phyloP scores from a whole-genome alignment of 37 sponge, comb jelly and placozoan species.

The Amphimedon queenslandica region DNA sequence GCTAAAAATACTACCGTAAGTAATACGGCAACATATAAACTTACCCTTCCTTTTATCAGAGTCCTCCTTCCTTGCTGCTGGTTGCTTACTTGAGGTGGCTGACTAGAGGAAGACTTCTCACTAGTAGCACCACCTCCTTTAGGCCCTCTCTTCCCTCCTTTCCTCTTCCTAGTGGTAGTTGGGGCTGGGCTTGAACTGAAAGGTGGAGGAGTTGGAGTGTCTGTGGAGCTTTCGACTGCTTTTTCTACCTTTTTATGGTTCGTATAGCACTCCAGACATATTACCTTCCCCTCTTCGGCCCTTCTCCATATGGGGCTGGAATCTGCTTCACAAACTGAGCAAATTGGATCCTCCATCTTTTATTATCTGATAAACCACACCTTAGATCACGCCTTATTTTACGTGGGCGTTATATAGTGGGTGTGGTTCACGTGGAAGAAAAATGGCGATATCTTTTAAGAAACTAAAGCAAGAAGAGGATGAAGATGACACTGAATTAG shows the following conservation, averaged over 20 bases:
- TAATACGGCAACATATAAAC: too few relatives aligned
- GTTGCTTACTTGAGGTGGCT: neutral
- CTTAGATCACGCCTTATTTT: too few relatives aligned
- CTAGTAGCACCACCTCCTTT: neutral
- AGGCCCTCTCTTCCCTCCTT: neutral
- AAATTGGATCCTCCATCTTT: too few relatives aligned
- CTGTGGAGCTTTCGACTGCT: neutral
- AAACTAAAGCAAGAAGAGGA: too few relatives aligned
- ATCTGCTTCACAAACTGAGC: slow-evolving; percentile 5
- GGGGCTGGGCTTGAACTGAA: too few relatives aligned
- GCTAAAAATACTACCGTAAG: too few relatives aligned
- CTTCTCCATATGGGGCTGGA: slow-evolving; percentile 54
- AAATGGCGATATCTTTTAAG: too few relatives aligned
- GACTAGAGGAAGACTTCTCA: neutral
- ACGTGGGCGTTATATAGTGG: too few relatives aligned
- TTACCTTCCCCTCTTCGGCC: slow-evolving; percentile 15
- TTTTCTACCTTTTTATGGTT: neutral
- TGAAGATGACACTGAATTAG: too few relatives aligned
- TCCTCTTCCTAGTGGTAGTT: neutral
- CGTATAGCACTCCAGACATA: slow-evolving; percentile 45
- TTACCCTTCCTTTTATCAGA: neutral
- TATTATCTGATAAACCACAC: too few relatives aligned
- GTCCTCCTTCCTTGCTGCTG: neutral
- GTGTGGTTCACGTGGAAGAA: too few relatives aligned
- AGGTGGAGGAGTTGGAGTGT: neutral